phyloP scores from a whole-genome alignment of 1,140 invertebrate genomes.

The Rhyzopertha dominica region DNA sequence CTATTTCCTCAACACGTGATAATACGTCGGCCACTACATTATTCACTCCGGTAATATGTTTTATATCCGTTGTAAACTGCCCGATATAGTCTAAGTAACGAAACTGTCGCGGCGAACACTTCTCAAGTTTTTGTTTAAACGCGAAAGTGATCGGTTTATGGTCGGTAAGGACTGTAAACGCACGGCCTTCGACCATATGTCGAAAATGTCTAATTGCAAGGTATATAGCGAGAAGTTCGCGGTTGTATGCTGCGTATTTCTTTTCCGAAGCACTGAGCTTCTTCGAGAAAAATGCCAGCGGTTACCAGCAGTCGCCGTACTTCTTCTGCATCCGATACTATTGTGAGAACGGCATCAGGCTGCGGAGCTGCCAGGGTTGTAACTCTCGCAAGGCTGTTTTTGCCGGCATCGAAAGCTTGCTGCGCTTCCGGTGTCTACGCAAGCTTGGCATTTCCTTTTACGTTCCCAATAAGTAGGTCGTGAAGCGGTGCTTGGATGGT shows the following conservation, averaged over 20 bases:
- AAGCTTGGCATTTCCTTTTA: constrained; percentile 24
- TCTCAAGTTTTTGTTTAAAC: too few species aligned
- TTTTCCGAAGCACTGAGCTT: constrained; percentile 36
- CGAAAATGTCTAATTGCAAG: constrained; percentile 27
- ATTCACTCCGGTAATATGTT: too few species aligned
- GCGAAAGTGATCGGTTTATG: too few species aligned
- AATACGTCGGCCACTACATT: too few species aligned
- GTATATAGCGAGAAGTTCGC: constrained; percentile 47
- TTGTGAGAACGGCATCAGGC: constrained; percentile 20
- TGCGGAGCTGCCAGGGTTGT: constrained; percentile 32
- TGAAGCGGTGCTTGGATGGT: constrained; percentile 26
- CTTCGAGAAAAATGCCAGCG: constrained; percentile 14
- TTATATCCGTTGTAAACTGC: too few species aligned
- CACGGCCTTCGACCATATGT: constrained; percentile 31
- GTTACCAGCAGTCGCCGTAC: constrained; percentile 13
- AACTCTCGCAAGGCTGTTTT: constrained; percentile 25
- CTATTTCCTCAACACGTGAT: too few species aligned
- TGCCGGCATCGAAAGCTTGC: too few species aligned
- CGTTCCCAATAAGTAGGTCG: constrained; percentile 13
- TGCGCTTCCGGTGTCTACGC: constrained; percentile 25
- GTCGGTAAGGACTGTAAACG: too few species aligned
- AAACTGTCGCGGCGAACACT: too few species aligned
- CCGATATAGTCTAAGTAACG: too few species aligned
- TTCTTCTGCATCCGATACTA: constrained; percentile 37
- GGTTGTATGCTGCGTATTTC: constrained; percentile 44